phyloP scores from a whole-genome alignment of 2,797 vertebrate species.

The Neoniphon sammara region DNA sequence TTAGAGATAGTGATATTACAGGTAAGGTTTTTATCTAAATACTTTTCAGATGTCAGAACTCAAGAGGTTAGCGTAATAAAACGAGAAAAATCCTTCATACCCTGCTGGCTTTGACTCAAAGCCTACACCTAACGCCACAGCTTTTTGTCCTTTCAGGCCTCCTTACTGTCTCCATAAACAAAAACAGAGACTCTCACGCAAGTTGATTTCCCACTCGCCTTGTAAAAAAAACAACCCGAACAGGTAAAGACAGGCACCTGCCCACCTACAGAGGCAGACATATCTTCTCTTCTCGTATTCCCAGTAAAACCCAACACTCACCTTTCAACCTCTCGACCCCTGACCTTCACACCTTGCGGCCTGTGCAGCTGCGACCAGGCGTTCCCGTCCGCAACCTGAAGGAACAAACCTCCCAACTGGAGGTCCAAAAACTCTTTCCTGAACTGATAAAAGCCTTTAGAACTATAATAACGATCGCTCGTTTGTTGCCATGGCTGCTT shows the following conservation, averaged over 20 bases:
- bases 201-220: neutral
- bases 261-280: neutral
- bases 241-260: neutral
- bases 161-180: neutral
- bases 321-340: slow-evolving; percentile 19
- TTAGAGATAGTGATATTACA: neutral
- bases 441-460: too few relatives aligned
- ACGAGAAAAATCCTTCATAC: too few relatives aligned
- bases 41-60: neutral
- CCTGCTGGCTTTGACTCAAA: too few relatives aligned
- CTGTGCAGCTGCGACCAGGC: slow-evolving; percentile 44
- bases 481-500: too few relatives aligned
- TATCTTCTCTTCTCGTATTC: neutral
- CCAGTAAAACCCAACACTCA: slow-evolving; percentile 18
- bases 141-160: neutral
- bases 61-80: too few relatives aligned
- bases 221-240: neutral
- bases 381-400: neutral
- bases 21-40: neutral
- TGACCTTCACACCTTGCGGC: slow-evolving; percentile 17
- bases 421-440: too few relatives aligned
- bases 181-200: neutral
- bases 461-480: too few relatives aligned
- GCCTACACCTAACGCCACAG: too few relatives aligned
- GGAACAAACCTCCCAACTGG: neutral